Evolutionary conservation across 2,797 vertebrate genomes (phyloP).

Genomic region (Lindbergichthys nudifrons): DNA sequence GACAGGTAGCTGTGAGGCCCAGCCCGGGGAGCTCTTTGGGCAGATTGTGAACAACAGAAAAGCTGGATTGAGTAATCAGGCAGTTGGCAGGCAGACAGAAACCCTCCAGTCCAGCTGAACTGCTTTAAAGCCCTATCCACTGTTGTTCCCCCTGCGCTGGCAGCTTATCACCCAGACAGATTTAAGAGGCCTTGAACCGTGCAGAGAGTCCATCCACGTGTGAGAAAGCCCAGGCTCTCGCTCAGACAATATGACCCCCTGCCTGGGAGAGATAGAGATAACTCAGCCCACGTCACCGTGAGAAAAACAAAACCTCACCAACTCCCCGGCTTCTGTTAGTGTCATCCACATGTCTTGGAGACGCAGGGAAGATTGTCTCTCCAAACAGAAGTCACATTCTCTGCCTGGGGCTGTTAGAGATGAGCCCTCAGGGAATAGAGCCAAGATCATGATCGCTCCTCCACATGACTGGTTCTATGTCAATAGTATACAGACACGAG

Average conservation of each 20-base stretch:
- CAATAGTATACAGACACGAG: conserved; percentile 82
- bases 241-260: conserved; percentile 69
- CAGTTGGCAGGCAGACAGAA: conserved; percentile 83
- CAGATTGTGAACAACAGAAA: conserved; percentile 73
- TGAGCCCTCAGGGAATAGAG: conserved; percentile 58
- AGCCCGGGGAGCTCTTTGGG: conserved; percentile 56
- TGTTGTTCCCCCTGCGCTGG: conserved; percentile 76
- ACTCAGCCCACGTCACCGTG: conserved; percentile 52
- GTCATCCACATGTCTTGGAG: conserved; percentile 56
- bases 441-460: conserved; percentile 84
- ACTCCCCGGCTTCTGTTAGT: conserved; percentile 36
- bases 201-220: conserved; percentile 74
- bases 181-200: conserved; percentile 83
- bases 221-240: conserved; percentile 73
- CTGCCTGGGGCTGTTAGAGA: conserved; percentile 53
- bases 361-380: conserved; percentile 35
- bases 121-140: conserved; percentile 83
- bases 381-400: conserved; percentile 54
- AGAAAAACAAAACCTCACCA: conserved; percentile 64
- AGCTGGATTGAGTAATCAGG: conserved; percentile 84
- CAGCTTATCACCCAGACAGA: conserved; percentile 84
- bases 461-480: conserved; percentile 88
- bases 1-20: conserved; percentile 71
- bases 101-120: conserved; percentile 79
- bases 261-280: conserved; percentile 62